Conservation (phyloP, 2,113 vertebrate species). For the Alosa alosa region DNA sequence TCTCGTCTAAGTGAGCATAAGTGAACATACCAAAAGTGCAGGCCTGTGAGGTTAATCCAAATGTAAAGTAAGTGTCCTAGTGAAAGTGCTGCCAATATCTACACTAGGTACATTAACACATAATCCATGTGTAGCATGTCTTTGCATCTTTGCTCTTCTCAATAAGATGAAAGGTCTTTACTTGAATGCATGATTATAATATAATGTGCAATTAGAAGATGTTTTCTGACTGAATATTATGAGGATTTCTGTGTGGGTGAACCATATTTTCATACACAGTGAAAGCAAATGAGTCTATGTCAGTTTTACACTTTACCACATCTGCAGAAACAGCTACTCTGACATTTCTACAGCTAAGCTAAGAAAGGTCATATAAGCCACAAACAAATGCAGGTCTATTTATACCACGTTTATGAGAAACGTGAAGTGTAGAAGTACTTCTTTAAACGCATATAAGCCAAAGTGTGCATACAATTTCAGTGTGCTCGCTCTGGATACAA, state of each 20-base stretch:
- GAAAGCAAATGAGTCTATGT: neutral
- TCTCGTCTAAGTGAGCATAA: too few relatives aligned
- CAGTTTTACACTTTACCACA: neutral
- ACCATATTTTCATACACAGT: neutral
- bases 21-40: too few relatives aligned
- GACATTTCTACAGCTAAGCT: neutral
- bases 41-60: too few relatives aligned
- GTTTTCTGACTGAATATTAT: neutral
- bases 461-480: neutral
- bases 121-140: neutral
- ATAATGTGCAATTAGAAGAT: neutral
- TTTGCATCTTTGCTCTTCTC: neutral
- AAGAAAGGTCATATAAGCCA: constrained; percentile 23
- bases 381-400: neutral
- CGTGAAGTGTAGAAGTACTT: neutral
- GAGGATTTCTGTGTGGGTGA: neutral
- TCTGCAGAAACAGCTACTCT: neutral
- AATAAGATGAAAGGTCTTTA: neutral
- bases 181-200: neutral
- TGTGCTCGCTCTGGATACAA: neutral
- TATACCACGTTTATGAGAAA: neutral
- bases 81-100: neutral
- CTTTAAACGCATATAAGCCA: neutral
- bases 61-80: too few relatives aligned
- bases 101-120: neutral